Conservation (phyloP, 2,113 vertebrate species). For the Engraulis encrasicolus region DNA sequence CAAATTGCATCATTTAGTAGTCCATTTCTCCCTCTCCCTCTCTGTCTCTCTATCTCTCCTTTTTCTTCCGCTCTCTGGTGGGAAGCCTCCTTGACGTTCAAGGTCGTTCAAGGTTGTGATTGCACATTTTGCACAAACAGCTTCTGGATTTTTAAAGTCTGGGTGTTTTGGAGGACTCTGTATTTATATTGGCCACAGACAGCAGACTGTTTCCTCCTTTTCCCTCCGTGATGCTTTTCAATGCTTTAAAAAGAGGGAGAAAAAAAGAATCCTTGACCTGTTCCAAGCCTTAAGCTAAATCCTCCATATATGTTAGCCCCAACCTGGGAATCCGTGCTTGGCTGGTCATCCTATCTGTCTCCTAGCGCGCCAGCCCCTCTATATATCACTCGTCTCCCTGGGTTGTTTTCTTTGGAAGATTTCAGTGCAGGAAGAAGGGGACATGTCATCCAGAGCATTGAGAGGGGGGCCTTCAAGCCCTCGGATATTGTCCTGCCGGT, state of each 20-base stretch:
- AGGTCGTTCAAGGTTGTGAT: constrained; percentile 9
- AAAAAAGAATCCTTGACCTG: background rate
- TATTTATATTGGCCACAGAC: background rate
- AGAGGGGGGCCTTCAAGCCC: background rate
- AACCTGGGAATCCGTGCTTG: background rate
- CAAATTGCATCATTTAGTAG: background rate
- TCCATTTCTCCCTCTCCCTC: too few species aligned
- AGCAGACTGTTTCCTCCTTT: background rate
- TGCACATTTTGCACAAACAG: constrained; percentile 19
- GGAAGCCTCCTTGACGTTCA: background rate
- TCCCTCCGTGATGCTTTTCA: background rate
- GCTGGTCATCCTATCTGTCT: background rate
- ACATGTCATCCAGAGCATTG: background rate
- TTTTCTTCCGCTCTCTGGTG: background rate
- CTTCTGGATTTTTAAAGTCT: background rate
- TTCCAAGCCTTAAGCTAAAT: background rate
- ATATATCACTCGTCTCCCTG: constrained; percentile 1
- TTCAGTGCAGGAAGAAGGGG: background rate
- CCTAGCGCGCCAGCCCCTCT: background rate
- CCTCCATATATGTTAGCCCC: background rate
- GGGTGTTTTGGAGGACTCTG: background rate
- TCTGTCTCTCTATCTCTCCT: background rate
- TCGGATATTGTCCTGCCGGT: background rate
- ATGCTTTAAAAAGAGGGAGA: background rate
- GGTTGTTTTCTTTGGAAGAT: background rate